These are phyloP conservation scores for Astropecten irregularis DNA, from an alignment of 53 echinoderm and acorn worm species.

Conservation along the genomic window DNA sequence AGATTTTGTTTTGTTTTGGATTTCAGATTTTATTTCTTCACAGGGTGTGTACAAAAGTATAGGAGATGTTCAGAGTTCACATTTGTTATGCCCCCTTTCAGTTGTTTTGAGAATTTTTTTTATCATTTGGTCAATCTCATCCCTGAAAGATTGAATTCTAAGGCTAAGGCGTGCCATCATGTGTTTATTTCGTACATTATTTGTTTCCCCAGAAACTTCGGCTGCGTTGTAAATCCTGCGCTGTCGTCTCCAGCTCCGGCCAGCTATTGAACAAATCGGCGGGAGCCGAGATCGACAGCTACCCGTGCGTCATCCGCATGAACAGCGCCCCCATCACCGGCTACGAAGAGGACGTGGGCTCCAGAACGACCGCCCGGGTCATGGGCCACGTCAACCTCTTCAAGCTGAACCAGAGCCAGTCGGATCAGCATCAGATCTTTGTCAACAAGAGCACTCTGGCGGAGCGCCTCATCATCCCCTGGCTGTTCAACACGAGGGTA, in stretches of 20 bases:
- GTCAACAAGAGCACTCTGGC: conserved; percentile 75
- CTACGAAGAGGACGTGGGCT: conserved; percentile 88
- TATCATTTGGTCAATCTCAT: too few species aligned
- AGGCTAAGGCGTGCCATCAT: neutral
- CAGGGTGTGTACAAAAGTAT: too few species aligned
- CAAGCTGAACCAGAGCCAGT: conserved; percentile 79
- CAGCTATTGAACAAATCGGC: conserved; percentile 90
- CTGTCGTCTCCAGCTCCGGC: conserved; percentile 94
- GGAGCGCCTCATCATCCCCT: conserved; percentile 82
- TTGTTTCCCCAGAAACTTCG: conserved; percentile 97
- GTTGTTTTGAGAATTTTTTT: too few species aligned
- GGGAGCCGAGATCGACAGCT: conserved; percentile 82
- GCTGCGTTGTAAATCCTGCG: conserved; percentile 89
- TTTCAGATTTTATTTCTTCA: too few species aligned
- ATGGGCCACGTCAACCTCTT: conserved; percentile 94
- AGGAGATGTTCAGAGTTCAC: too few species aligned
- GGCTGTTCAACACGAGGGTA: conserved; percentile 88
- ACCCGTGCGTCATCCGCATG: conserved; percentile 95
- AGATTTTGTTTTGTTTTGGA: too few species aligned
- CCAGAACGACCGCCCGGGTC: conserved; percentile 88
- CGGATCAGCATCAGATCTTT: conserved; percentile 83
- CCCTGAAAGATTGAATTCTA: too few species aligned
- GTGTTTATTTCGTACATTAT: neutral
- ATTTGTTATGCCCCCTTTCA: too few species aligned
- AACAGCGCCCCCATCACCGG: conserved; percentile 92